Conservation (phyloP, 37 sponge, comb jelly and placozoan species). For the Ephydatia muelleri region DNA sequence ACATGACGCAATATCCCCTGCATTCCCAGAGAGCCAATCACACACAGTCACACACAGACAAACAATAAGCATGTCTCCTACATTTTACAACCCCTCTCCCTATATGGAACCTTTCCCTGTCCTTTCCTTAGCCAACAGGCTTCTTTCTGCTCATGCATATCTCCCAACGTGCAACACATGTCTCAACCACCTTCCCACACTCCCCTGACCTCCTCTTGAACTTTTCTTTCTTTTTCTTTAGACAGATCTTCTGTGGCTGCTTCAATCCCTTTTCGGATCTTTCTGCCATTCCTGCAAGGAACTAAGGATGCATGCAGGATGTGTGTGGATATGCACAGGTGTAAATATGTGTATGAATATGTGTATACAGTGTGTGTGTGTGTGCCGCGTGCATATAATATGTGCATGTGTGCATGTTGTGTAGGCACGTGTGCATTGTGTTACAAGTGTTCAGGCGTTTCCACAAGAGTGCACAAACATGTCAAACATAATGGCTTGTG, state of each 20-base stretch:
- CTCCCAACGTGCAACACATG: not conserved
- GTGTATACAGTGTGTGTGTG: not conserved
- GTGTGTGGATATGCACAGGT: too few species aligned
- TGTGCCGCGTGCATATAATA: not conserved
- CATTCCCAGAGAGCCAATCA: constrained; percentile 12
- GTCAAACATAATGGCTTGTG: too few species aligned
- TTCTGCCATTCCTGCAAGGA: constrained; percentile 68
- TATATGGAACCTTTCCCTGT: not conserved
- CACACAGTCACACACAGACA: not conserved
- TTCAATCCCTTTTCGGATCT: constrained; percentile 67
- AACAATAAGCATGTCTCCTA: too few species aligned
- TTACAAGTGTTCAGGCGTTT: not conserved
- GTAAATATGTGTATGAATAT: not conserved
- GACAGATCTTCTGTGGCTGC: constrained; percentile 58
- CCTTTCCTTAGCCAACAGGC: not conserved
- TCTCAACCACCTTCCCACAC: not conserved
- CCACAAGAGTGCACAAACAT: not conserved
- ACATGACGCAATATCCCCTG: constrained; percentile 76
- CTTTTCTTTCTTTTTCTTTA: constrained; percentile 58
- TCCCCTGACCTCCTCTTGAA: constrained; percentile 68
- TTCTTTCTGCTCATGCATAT: not conserved
- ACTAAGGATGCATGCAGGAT: constrained; percentile 14
- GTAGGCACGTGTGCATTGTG: too few species aligned
- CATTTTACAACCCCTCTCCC: not conserved
- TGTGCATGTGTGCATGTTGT: too few species aligned